Conservation (phyloP, 37 sponge, comb jelly and placozoan species). For the Chondrilla cf. caribensis region DNA sequence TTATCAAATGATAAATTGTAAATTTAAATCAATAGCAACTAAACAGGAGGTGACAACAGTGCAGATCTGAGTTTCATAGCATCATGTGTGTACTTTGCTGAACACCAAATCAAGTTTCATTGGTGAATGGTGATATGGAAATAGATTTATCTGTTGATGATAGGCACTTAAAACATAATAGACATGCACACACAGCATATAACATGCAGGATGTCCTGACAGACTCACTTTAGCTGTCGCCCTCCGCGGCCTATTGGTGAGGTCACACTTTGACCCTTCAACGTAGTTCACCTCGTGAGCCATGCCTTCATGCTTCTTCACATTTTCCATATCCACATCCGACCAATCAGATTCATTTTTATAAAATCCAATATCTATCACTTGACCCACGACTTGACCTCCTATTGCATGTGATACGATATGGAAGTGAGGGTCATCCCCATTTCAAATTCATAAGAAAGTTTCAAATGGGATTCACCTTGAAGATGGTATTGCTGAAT, state of each 20-base stretch:
- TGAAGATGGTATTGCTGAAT: slow-evolving; percentile 57
- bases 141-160: no score
- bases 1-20: no score
- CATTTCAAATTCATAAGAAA: not conserved
- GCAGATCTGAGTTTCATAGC: no score
- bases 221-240: slow-evolving; percentile 47
- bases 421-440: no score
- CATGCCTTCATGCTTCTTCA: not conserved
- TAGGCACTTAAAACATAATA: no score
- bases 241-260: slow-evolving; percentile 29
- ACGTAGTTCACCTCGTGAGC: slow-evolving; percentile 29
- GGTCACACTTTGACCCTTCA: slow-evolving; percentile 59
- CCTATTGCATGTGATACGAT: slow-evolving; percentile 10
- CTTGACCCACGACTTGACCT: slow-evolving; percentile 29
- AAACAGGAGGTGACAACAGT: no score
- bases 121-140: no score
- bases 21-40: no score
- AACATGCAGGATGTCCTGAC: not conserved
- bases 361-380: slow-evolving; percentile 39
- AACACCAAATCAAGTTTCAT: no score
- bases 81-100: no score
- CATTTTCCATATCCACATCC: slow-evolving; percentile 19
- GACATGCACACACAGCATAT: no score
- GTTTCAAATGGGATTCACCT: slow-evolving; percentile 17
- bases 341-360: slow-evolving; percentile 58